phyloP scores from a whole-genome alignment of 2,888 invertebrate species.

The Pedicia rivosa region DNA sequence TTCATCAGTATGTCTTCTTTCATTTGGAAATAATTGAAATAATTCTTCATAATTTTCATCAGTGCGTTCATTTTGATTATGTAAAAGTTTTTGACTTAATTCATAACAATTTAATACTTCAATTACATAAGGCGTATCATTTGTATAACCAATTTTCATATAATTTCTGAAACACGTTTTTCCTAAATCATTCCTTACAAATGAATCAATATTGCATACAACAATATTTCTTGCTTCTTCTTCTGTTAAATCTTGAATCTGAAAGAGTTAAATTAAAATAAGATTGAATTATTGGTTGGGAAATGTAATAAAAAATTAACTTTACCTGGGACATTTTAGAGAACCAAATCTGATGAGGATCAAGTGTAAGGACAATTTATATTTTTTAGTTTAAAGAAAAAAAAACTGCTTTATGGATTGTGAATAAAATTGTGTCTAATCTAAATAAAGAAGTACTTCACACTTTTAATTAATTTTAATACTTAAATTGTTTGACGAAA shows the following conservation, averaged over 20 bases:
- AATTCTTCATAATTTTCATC: slow-evolving; percentile 23
- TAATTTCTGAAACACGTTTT: slow-evolving; percentile 9
- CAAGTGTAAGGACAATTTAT: too few species aligned
- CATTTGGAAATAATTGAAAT: slow-evolving; percentile 19
- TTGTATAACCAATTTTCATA: slow-evolving; percentile 5
- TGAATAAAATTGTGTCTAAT: too few species aligned
- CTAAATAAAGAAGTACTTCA: too few species aligned
- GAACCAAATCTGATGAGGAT: too few species aligned
- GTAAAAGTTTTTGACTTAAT: slow-evolving; percentile 19
- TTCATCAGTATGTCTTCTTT: slow-evolving; percentile 16
- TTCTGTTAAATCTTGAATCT: slow-evolving; percentile 23
- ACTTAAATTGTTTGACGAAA: too few species aligned
- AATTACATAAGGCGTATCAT: background rate
- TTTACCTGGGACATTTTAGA: too few species aligned
- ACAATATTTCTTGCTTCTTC: slow-evolving; percentile 24
- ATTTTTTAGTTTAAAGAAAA: too few species aligned
- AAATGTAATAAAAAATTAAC: too few species aligned
- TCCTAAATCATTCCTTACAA: slow-evolving; percentile 17
- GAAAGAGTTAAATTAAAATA: slow-evolving; percentile 26
- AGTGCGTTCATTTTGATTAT: slow-evolving; percentile 16
- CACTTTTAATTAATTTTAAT: too few species aligned
- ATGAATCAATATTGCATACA: slow-evolving; percentile 21
- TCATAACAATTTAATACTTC: slow-evolving; percentile 22
- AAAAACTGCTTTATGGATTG: too few species aligned
- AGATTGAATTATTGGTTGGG: too few species aligned